Conservation (phyloP, 2,797 vertebrate species). For the Rhadinocentrus ornatus region DNA sequence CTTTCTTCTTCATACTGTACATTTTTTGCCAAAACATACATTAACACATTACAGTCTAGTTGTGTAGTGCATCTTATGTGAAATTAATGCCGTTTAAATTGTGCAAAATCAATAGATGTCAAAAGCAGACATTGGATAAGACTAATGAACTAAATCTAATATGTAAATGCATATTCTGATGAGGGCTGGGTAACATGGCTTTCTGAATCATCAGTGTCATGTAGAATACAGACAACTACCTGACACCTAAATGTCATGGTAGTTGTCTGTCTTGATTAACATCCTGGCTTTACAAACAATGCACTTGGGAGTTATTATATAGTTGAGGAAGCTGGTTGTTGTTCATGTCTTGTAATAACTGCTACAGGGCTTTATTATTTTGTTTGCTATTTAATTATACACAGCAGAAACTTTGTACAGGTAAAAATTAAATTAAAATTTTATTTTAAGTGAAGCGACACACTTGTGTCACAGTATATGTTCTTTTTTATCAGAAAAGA, state of each 20-base stretch:
- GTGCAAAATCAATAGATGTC: conserved; percentile 53
- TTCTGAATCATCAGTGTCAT: conserved; percentile 41
- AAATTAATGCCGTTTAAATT: conserved; percentile 52
- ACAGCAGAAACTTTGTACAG: background rate
- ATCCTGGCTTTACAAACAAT: conserved; percentile 44
- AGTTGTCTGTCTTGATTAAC: conserved; percentile 34
- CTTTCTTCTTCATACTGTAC: conserved; percentile 6
- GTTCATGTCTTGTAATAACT: conserved; percentile 1
- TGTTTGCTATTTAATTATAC: conserved; percentile 5
- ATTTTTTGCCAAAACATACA: conserved; percentile 1
- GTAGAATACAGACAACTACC: conserved; percentile 29
- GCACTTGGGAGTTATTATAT: conserved; percentile 20
- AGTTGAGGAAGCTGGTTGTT: conserved; percentile 7
- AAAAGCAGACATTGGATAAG: conserved; percentile 38
- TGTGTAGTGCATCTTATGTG: conserved; percentile 41
- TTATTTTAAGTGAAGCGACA: background rate
- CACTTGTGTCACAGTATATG: background rate
- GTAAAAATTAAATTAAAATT: background rate
- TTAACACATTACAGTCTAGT: conserved; percentile 9
- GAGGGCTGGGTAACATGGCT: conserved; percentile 24
- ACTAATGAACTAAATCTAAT: conserved; percentile 57
- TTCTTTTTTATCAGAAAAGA: background rate
- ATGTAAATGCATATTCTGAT: conserved; percentile 49
- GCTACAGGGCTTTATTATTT: background rate
- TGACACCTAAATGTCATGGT: conserved; percentile 37